Percentiles rank a stretch among this genome's conserved stretches.
Conservation (phyloP, 2,888 invertebrate genomes). For the Pseudococcus jackbeardsleyi region DNA sequence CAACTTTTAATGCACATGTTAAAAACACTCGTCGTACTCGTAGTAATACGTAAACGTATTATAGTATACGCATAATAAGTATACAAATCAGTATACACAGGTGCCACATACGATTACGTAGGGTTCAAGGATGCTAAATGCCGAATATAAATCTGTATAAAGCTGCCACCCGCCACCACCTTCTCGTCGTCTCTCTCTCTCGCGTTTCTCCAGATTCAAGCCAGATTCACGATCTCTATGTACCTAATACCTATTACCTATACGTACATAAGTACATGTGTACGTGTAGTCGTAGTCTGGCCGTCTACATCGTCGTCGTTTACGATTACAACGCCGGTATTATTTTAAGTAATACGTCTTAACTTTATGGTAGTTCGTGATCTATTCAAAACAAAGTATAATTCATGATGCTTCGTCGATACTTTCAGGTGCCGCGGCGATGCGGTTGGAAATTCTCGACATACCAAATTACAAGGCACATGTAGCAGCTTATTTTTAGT, state of each 20-base stretch:
- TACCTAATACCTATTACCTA: too few species aligned
- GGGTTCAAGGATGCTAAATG: background rate
- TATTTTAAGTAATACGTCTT: slow-evolving; percentile 19
- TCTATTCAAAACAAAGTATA: slow-evolving; percentile 2
- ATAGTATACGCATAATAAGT: background rate
- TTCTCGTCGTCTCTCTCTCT: background rate
- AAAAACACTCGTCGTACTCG: background rate
- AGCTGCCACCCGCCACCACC: background rate
- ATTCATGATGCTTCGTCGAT: background rate
- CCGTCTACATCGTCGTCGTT: background rate
- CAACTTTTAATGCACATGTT: slow-evolving; percentile 17
- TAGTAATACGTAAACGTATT: background rate
- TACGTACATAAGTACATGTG: too few species aligned
- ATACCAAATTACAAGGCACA: background rate
- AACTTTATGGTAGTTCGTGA: slow-evolving; percentile 32
- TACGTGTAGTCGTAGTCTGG: background rate
- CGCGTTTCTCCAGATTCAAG: background rate
- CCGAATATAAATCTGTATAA: background rate
- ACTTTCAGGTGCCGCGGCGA: background rate
- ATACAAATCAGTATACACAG: background rate
- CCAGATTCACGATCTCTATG: background rate
- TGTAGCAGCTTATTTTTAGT: too few species aligned
- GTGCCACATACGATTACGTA: background rate
- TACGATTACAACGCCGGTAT: background rate
- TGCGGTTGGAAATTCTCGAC: background rate